Conservation (phyloP, 2,113 vertebrate species). For the Neodon shergylaensis region DNA sequence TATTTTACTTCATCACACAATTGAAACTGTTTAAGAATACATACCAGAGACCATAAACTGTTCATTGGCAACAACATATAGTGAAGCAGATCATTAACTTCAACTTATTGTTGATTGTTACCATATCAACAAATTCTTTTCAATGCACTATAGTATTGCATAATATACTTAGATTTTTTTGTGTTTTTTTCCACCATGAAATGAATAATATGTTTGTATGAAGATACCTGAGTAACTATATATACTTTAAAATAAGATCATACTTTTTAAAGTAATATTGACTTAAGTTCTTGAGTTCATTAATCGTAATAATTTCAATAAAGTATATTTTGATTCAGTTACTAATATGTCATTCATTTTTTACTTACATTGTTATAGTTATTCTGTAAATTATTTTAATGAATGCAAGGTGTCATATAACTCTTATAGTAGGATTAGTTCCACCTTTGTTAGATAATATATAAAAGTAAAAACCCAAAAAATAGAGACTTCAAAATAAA, state of each 20-base stretch:
- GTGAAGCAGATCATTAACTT: background rate
- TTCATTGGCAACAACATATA: background rate
- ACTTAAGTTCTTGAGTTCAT: background rate
- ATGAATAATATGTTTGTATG: background rate
- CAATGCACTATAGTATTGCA: rapidly evolving
- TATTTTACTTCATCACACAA: background rate
- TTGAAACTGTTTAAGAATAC: background rate
- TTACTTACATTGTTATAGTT: background rate
- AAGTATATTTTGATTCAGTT: background rate
- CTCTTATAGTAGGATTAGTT: background rate
- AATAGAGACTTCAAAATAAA: background rate
- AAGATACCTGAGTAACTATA: background rate
- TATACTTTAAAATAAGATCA: background rate
- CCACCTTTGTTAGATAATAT: background rate
- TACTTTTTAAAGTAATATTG: background rate
- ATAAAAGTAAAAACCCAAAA: rapidly evolving
- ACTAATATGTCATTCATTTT: background rate
- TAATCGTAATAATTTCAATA: background rate
- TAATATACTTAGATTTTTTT: background rate
- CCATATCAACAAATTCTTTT: background rate
- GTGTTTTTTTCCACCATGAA: background rate
- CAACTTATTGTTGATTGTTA: background rate
- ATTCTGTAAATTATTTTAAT: background rate
- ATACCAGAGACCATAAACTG: background rate
- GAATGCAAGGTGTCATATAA: background rate